These are phyloP conservation scores for Chymomyza caudatula DNA, from an alignment of 2,888 invertebrate genomes.

Conservation along the genomic window DNA sequence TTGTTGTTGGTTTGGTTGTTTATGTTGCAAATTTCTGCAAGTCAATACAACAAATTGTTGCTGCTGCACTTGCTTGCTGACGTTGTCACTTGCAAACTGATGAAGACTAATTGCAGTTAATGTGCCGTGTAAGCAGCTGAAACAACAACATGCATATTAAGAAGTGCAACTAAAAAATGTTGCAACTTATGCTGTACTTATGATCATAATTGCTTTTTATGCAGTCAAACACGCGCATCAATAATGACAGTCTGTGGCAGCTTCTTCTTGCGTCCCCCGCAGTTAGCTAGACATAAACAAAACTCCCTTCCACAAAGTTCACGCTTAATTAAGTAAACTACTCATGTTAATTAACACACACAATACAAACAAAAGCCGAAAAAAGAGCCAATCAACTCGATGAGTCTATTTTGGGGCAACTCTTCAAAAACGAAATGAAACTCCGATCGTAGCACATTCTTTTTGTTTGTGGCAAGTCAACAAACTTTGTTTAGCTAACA, in stretches of 20 bases:
- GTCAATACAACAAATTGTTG: not conserved
- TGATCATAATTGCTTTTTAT: slow-evolving; percentile 8
- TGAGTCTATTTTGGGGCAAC: slow-evolving; percentile 5
- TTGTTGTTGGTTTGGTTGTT: too few species aligned
- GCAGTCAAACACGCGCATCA: not conserved
- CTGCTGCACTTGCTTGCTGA: slow-evolving; percentile 25
- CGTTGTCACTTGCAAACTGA: slow-evolving; percentile 51
- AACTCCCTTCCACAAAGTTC: slow-evolving; percentile 33
- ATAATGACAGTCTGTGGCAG: not conserved
- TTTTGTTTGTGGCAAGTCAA: not conserved
- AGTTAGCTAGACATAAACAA: slow-evolving; percentile 42
- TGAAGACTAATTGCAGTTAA: slow-evolving; percentile 67
- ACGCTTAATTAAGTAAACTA: slow-evolving; percentile 67
- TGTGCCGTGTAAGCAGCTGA: slow-evolving; percentile 55
- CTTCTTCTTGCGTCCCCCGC: not conserved
- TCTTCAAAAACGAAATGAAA: slow-evolving; percentile 5
- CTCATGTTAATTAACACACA: slow-evolving; percentile 66
- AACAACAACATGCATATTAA: slow-evolving; percentile 42
- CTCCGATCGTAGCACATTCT: not conserved
- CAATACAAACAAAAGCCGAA: slow-evolving; percentile 47
- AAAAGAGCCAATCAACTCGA: slow-evolving; percentile 10
- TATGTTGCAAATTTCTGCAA: not conserved
- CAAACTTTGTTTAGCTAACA: not conserved
- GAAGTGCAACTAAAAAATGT: slow-evolving; percentile 16
- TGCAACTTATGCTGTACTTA: slow-evolving; percentile 24